Percentiles rank a stretch among this genome's conserved stretches.
phyloP scores from a whole-genome alignment of 2,888 invertebrate genomes.

The Scaptomyza parva region DNA sequence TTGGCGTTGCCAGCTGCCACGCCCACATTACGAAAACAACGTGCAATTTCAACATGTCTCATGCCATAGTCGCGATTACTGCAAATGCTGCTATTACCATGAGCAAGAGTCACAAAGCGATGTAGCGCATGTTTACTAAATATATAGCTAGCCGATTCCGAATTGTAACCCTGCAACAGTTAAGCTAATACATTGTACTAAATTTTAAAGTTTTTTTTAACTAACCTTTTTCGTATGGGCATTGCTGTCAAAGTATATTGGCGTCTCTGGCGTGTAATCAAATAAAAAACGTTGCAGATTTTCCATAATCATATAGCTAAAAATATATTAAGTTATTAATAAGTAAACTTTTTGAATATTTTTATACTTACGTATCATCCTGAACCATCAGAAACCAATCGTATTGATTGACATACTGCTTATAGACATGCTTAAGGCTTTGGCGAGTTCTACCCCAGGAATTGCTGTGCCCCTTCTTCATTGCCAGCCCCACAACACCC shows the following conservation, averaged over 20 bases:
- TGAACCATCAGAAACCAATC: conserved; percentile 99
- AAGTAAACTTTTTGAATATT: too few species aligned
- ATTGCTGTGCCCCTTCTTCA: conserved; percentile 93
- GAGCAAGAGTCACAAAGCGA: conserved; percentile 90
- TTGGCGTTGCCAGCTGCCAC: conserved; percentile 95
- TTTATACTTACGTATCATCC: conserved; percentile 95
- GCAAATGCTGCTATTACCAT: conserved; percentile 87
- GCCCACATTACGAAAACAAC: conserved; percentile 91
- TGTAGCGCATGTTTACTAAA: conserved; percentile 92
- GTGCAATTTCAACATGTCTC: conserved; percentile 86
- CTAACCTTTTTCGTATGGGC: conserved; percentile 86
- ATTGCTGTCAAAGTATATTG: conserved; percentile 95
- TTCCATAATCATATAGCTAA: conserved; percentile 96
- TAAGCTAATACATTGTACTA: not conserved
- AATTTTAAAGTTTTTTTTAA: too few species aligned
- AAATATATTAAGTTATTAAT: too few species aligned
- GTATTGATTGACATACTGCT: conserved; percentile 91
- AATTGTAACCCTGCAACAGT: conserved; percentile 90
- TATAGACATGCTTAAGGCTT: conserved; percentile 94
- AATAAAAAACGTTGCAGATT: conserved; percentile 95
- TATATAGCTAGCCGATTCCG: conserved; percentile 96
- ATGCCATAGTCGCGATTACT: conserved; percentile 85
- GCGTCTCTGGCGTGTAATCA: conserved; percentile 88
- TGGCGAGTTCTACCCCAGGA: conserved; percentile 98
- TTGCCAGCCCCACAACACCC: conserved; percentile 91